Evolutionary conservation across 2,888 invertebrate species (phyloP), one percentile per base, ranked within the genome.

Genomic region (Ptychoptera albimana): DNA sequence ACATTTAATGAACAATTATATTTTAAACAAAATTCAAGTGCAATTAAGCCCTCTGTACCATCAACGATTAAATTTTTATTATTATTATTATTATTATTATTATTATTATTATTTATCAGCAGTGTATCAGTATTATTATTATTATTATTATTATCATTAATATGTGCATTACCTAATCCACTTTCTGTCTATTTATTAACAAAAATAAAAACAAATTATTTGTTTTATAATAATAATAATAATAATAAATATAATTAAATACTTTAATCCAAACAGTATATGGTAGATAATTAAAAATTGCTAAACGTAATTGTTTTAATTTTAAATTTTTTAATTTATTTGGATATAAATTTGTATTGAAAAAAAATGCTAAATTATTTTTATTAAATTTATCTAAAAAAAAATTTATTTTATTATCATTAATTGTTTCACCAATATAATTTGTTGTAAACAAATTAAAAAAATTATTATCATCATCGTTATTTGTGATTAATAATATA

Each of bases 21-120:
- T 42, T 59, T 57, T 37, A 53, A 54, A 42, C 63, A 63, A 53
- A 65, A 71, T 44, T 58, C 57, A 14, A 63, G 41, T n/a, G 63
- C 54, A 2, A 67, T 51, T 23, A 55, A 54, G 30, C 64, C 60
- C 57, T 73, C 73, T 0, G 71, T 69, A 5, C 80, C 81, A 58
- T 76, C 75, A 23, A 72, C 64, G 2, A 64, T 63, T 6, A 54
- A 49, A 5, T 62, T 58, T 40, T 53, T 59, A 2, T 59, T 29
- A 35, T 39, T 14, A 8, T 31, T 16, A 30, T 16, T 31, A 43
- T 45, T 35, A 12, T 42, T 11, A 8, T 34, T 29, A 41, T 47
- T 48, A 9, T 41, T 39, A 15, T 45, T 40, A 15, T 42, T 45
- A 8, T 37, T 10, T 8, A 42, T 44, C n/a, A n/a, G n/a, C n/a